These are phyloP conservation scores for Barnardius zonarius DNA, from an alignment of 2,113 vertebrate genomes.

Conservation along the genomic window DNA sequence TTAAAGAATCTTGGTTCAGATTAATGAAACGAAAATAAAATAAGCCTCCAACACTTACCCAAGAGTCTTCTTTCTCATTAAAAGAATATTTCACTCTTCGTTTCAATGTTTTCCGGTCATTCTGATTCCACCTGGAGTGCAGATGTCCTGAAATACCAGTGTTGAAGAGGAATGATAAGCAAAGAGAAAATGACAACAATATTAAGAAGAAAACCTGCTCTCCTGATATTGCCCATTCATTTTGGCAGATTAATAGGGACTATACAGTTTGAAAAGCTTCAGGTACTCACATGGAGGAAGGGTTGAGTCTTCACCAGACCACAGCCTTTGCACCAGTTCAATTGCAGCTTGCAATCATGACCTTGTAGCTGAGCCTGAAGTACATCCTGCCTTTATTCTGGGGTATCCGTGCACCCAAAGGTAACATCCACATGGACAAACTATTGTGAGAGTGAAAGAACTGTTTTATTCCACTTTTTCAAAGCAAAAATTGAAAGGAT, in stretches of 20 bases:
- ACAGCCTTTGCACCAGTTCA: background rate
- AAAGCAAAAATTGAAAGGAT: background rate
- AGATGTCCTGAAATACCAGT: background rate
- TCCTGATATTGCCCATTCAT: background rate
- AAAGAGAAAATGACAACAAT: background rate
- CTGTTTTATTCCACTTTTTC: background rate
- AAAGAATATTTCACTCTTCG: background rate
- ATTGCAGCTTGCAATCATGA: background rate
- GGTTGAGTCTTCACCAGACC: background rate
- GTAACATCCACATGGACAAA: background rate
- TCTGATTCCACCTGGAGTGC: background rate
- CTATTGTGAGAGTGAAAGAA: background rate
- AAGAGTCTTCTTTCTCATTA: background rate
- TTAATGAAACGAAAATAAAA: background rate
- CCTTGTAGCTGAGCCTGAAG: background rate
- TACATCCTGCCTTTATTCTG: fast-evolving
- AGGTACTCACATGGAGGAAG: background rate
- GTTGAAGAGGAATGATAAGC: background rate
- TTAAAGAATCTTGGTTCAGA: background rate
- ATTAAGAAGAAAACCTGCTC: background rate
- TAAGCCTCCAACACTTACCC: background rate
- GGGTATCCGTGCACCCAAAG: background rate
- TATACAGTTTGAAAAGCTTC: background rate
- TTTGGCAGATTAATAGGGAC: background rate
- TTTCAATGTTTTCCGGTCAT: background rate